These are phyloP conservation scores for Vulpes ferrilata DNA, from an alignment of 2,113 vertebrate species.

Conservation along the genomic window DNA sequence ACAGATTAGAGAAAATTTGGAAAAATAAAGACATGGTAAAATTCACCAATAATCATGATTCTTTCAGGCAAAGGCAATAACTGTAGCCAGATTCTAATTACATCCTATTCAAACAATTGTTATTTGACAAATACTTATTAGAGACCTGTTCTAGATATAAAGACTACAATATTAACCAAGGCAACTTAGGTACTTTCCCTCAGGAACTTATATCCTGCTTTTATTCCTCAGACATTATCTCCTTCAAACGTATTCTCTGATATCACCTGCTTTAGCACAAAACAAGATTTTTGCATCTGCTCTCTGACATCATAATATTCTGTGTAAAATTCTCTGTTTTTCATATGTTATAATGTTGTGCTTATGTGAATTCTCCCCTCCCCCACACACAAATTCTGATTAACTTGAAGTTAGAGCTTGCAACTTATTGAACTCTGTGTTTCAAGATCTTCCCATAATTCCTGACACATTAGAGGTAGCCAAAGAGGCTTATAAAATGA, in stretches of 20 bases:
- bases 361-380: neutral
- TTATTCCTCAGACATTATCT: neutral
- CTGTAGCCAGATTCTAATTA: neutral
- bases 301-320: neutral
- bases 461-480: neutral
- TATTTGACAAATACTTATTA: slow-evolving; percentile 16
- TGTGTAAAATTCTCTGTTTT: neutral
- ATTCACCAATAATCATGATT: neutral
- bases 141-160: neutral
- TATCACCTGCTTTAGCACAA: neutral
- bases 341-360: neutral
- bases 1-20: neutral
- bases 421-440: neutral
- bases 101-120: neutral
- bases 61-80: neutral
- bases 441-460: neutral
- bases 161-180: neutral
- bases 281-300: neutral
- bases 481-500: neutral
- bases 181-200: neutral
- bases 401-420: neutral
- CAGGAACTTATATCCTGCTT: neutral
- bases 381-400: neutral
- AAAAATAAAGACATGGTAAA: neutral
- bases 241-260: neutral